Base-by-base conservation (phyloP, 2,888 invertebrate species). In the Leptinotarsa haldemani region DNA sequence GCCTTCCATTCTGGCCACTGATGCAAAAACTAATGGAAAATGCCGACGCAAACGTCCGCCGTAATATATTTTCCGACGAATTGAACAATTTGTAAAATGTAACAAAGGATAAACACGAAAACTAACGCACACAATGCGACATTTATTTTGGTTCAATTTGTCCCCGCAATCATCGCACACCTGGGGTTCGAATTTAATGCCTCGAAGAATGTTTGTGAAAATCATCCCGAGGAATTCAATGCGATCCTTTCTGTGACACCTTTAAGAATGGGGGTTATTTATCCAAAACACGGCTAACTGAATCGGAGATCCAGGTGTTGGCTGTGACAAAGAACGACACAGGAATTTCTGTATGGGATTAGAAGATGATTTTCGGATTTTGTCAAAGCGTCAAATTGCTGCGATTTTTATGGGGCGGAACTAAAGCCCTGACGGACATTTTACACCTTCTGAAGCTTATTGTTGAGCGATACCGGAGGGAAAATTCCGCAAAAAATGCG, bases 91-190 rank as follows among this genome's bases (percentile, higher is more conserved):
- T 71, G 72, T 65, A 56, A 70, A 69, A 50, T 56, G 64, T 48
- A 64, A 75, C 73, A 75, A 70, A 64, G 71, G 70, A 50, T 67
- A 67, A 75, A 71, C 74, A 64, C 63, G 65, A 65, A 71, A 69
- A 71, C 58, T 68, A 65, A 71, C 65, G 72, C 61, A 63, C 76
- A 76, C 76, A 78, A 78, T 71, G 77, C 18, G 64, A 65, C 78
- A 75, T 77, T 82, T 83, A 82, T 83, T 85, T 84, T 80, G 82
- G 81, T 82, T 80, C 84, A 86, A 86, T 86, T 86, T 85, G 86
- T 85, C 85, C 80, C 80, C 84, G 83, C 85, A 84, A 84, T 84
- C 81, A 83, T 79, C 58, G 63, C 72, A 77, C 78, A 78, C 77
- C 78, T 78, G 78, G 78, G 71, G 20, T 52, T 66, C 73, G 25